phyloP scores from a whole-genome alignment of 2,888 invertebrate species.

The Pammene fasciana region DNA sequence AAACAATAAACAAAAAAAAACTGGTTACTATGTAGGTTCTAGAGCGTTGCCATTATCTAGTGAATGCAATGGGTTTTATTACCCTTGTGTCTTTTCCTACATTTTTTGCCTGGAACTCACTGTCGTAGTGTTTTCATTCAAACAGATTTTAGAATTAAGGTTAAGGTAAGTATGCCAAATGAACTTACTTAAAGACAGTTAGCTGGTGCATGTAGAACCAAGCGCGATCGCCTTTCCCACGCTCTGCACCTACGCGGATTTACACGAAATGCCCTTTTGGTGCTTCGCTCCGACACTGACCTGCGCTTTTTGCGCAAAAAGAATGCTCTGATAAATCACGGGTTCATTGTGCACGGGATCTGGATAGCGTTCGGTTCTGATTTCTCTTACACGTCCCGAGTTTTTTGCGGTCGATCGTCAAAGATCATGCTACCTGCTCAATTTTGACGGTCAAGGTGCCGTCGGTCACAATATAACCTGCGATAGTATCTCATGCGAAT shows the following conservation, averaged over 20 bases:
- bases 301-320: slow-evolving; percentile 80
- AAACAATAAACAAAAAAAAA: too few relatives aligned
- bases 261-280: slow-evolving; percentile 81
- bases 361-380: slow-evolving; percentile 67
- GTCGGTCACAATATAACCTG: slow-evolving; percentile 74
- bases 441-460: slow-evolving; percentile 79
- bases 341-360: slow-evolving; percentile 72
- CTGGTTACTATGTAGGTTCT: too few relatives aligned
- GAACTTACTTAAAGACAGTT: neutral
- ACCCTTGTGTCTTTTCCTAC: too few relatives aligned
- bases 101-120: too few relatives aligned
- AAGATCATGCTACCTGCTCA: slow-evolving; percentile 77
- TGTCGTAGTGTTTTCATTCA: too few relatives aligned
- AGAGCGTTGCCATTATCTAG: too few relatives aligned
- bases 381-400: slow-evolving; percentile 60
- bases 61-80: too few relatives aligned
- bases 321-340: slow-evolving; percentile 77
- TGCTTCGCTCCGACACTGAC: slow-evolving; percentile 78
- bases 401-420: slow-evolving; percentile 69
- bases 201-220: slow-evolving; percentile 37
- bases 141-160: neutral
- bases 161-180: slow-evolving; percentile 1
- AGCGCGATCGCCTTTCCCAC: slow-evolving; percentile 68
- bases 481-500: slow-evolving; percentile 62
- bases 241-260: slow-evolving; percentile 65